Evolutionary conservation across 2,113 vertebrate species (phyloP).

Genomic region (Nicator chloris): DNA sequence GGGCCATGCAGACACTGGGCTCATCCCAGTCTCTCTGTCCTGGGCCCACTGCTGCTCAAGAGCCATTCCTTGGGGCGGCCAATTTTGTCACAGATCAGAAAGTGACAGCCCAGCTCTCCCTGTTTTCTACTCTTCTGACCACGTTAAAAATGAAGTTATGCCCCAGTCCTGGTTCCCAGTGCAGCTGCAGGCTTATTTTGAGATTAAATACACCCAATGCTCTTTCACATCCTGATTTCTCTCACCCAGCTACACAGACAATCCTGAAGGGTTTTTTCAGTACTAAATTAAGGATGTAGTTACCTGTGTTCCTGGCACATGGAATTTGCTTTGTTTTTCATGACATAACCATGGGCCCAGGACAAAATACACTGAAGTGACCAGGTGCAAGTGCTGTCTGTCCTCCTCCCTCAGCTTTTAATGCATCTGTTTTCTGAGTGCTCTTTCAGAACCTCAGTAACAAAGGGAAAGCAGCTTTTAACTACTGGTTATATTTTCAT

Average conservation of each 20-base stretch:
- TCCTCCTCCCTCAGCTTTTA: not conserved
- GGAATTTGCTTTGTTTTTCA: not conserved
- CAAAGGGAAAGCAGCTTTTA: conserved; percentile 27
- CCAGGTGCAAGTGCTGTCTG: not conserved
- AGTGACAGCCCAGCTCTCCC: not conserved
- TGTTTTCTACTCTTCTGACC: not conserved
- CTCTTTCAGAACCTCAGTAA: not conserved
- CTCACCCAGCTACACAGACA: not conserved
- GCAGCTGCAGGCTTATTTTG: not conserved
- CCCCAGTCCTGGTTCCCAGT: not conserved
- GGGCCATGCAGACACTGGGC: not conserved
- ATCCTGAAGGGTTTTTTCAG: fast-evolving
- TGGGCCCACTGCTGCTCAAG: not conserved
- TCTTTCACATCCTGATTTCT: not conserved
- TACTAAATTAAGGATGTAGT: not conserved
- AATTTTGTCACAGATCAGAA: not conserved
- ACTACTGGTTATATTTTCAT: conserved; percentile 5
- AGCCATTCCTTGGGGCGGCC: not conserved
- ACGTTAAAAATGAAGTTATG: not conserved
- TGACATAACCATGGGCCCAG: not conserved
- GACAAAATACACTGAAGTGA: not conserved
- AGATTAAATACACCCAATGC: not conserved
- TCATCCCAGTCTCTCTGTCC: not conserved
- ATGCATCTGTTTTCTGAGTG: not conserved
- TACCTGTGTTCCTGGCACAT: not conserved